Conservation (phyloP, 2,113 vertebrate species). For the Odocoileus hemionus region DNA sequence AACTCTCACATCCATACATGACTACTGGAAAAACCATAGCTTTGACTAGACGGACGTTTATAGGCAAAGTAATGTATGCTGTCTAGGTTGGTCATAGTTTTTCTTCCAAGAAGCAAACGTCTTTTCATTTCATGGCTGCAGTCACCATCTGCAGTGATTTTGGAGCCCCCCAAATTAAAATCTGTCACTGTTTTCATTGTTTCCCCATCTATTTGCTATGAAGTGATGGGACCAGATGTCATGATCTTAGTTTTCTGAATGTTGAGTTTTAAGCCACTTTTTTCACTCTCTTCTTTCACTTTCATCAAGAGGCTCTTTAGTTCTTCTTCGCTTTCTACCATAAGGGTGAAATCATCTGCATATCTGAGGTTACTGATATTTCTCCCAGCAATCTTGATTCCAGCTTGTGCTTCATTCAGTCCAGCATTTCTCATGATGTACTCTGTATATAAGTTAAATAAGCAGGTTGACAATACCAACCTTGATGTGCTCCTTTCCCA, state of each 20-base stretch:
- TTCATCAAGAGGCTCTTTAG: neutral
- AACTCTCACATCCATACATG: neutral
- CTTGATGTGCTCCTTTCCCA: rapidly evolving
- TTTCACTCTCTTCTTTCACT: neutral
- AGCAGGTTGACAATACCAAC: neutral
- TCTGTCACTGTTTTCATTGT: neutral
- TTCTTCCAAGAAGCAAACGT: rapidly evolving
- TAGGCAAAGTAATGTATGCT: neutral
- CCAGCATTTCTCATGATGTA: neutral
- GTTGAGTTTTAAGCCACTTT: neutral
- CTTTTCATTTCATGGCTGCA: neutral
- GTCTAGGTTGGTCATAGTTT: neutral
- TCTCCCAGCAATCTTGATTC: neutral
- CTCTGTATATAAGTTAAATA: neutral
- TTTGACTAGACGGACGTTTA: neutral
- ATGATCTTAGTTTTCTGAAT: neutral
- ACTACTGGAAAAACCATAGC: neutral
- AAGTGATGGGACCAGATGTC: neutral
- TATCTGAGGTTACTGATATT: neutral
- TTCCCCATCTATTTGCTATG: neutral
- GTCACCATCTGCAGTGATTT: neutral
- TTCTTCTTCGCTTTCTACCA: neutral
- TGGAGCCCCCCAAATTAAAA: neutral
- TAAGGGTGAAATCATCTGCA: neutral
- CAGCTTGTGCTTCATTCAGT: neutral